A percentile compares a stretch with the other conserved stretches of the same genome.
Conservation (phyloP, 2,888 invertebrate genomes). For the Drosophila trichaetosa region DNA sequence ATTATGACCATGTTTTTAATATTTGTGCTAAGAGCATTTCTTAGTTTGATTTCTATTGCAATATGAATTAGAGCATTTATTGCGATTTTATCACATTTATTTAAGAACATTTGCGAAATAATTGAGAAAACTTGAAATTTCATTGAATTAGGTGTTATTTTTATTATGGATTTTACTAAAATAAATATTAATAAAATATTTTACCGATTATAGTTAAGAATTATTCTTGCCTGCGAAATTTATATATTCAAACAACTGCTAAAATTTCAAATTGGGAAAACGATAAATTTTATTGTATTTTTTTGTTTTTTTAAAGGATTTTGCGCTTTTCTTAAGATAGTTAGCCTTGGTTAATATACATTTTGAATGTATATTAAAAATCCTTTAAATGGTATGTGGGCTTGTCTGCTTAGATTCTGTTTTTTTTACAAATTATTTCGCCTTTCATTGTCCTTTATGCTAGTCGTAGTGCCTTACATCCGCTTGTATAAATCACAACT, state of each 20-base stretch:
- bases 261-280: neutral
- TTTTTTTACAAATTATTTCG: neutral
- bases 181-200: neutral
- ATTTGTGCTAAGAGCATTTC: neutral
- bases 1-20: neutral
- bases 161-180: too few species aligned
- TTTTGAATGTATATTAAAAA: neutral
- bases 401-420: neutral
- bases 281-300: too few species aligned
- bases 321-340: neutral
- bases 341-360: neutral
- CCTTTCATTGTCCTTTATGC: neutral
- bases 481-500: constrained; percentile 27
- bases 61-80: neutral
- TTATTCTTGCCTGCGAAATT: neutral
- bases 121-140: too few species aligned
- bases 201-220: neutral
- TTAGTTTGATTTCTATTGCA: neutral
- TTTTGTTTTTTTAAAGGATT: neutral
- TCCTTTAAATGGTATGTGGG: neutral
- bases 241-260: neutral
- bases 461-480: constrained; percentile 26
- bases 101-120: too few species aligned
- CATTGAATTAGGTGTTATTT: too few species aligned
- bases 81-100: too few species aligned